A percentile compares a stretch with the other conserved stretches of the same genome.
These are phyloP conservation scores for Pocillopora grandis DNA, from an alignment of 92 coral and sea anemone genomes.

Conservation along the genomic window DNA sequence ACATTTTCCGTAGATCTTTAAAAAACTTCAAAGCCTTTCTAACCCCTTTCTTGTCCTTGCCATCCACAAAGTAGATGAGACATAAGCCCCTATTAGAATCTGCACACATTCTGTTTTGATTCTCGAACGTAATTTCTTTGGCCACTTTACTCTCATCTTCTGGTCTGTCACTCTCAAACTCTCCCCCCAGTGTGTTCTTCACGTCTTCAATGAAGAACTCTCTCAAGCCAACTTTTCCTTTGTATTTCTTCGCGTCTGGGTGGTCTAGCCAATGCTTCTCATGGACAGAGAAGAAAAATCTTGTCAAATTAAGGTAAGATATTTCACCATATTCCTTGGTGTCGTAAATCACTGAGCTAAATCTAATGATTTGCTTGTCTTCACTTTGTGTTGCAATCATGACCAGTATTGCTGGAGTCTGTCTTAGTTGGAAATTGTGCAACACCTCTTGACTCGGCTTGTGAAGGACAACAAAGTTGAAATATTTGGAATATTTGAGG, in stretches of 20 bases:
- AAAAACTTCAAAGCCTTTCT: slow-evolving; percentile 40
- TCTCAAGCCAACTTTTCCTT: slow-evolving; percentile 68
- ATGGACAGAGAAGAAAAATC: slow-evolving; percentile 87
- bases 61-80: slow-evolving; percentile 75
- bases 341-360: slow-evolving; percentile 78
- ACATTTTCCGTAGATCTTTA: slow-evolving; percentile 52
- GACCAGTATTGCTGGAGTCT: slow-evolving; percentile 70
- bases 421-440: slow-evolving; percentile 56
- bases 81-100: slow-evolving; percentile 77
- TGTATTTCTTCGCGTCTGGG: slow-evolving; percentile 68
- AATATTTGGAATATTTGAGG: slow-evolving; percentile 79
- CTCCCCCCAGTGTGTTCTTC: slow-evolving; percentile 52
- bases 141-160: background rate
- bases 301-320: slow-evolving; percentile 73
- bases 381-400: slow-evolving; percentile 67
- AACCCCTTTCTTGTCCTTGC: slow-evolving; percentile 42
- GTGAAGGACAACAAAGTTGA: slow-evolving; percentile 82
- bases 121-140: slow-evolving; percentile 59
- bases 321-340: slow-evolving; percentile 73
- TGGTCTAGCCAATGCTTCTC: slow-evolving; percentile 84
- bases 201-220: slow-evolving; percentile 73
- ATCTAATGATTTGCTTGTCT: slow-evolving; percentile 49
- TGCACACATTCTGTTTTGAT: slow-evolving; percentile 67
- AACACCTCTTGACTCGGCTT: slow-evolving; percentile 58
- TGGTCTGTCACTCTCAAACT: background rate